Evolutionary conservation across 2,113 vertebrate species (phyloP), one percentile per base, ranked within the genome.

Genomic region (Nannobrachium achirus): DNA sequence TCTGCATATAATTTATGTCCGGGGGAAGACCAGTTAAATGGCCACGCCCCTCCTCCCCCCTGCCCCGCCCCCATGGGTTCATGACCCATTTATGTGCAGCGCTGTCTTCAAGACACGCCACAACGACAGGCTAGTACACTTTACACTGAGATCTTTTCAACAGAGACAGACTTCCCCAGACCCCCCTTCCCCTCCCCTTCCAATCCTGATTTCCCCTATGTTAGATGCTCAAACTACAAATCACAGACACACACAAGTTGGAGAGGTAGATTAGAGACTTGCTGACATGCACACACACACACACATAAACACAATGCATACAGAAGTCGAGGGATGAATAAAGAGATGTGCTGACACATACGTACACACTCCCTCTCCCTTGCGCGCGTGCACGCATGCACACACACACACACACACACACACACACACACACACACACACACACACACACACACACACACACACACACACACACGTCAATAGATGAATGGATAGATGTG

Each of bases 31-130:
- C 51, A 42, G 48, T 10, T 42, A 0, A 55, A 66, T 0, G 56
- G 8, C 78, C 69, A 71, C 67, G 42, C 76, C 84, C 78, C 59
- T 73, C 38, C 45, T 19, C 45, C 64, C 55, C 67, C 71, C n/a
- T n/a, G n/a, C 59, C 60, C 14, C 0, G 69, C 60, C 76, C 75
- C 62, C 33, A 60, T 19, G 13, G 51, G 80, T 81, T 86, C 80
- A 73, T 61, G 82, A 84, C 86, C 82, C 76, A 69, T 76, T 87
- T 81, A 74, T 51, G 66, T 10, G 10, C 33, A 51, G 25, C 48
- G 6, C 73, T 57, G 63, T 60, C 79, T 58, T 82, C 61, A 38
- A 79, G 64, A n/a, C n/a, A n/a, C n/a, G n/a, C n/a, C n/a, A n/a
- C n/a, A n/a, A n/a, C n/a, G n/a, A n/a, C n/a, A n/a, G n/a, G n/a